Conservation (phyloP, 2,113 vertebrate genomes). For the Clarias batrachus region DNA sequence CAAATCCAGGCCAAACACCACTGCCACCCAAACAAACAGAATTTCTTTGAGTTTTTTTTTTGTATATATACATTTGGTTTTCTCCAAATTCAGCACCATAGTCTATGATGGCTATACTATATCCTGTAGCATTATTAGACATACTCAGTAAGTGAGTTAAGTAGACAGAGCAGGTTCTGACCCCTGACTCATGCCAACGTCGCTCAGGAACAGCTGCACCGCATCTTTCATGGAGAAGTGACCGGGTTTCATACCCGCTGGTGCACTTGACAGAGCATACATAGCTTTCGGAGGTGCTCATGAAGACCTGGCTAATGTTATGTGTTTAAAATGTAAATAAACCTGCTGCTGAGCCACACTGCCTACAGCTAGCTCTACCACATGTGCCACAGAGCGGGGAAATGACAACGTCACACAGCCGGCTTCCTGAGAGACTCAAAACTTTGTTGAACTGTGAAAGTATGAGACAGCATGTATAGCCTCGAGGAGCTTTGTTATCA, state of each 20-base stretch:
- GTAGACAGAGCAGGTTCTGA: not conserved
- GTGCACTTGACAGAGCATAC: slow-evolving; percentile 23
- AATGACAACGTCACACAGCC: slow-evolving; percentile 11
- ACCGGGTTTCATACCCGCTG: slow-evolving; percentile 31
- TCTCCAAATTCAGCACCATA: not conserved
- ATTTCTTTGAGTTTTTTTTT: not conserved
- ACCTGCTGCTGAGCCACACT: slow-evolving; percentile 14
- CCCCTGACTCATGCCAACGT: not conserved
- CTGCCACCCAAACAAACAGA: too few species aligned
- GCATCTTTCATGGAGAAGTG: not conserved
- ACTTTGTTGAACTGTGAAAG: slow-evolving; percentile 40
- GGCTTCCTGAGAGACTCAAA: slow-evolving; percentile 1
- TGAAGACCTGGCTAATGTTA: slow-evolving; percentile 30
- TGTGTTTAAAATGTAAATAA: slow-evolving; percentile 52
- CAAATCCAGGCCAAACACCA: too few species aligned
- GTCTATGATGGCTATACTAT: not conserved
- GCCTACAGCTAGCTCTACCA: slow-evolving; percentile 18
- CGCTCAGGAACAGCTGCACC: not conserved
- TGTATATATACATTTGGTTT: not conserved
- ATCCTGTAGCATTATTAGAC: not conserved
- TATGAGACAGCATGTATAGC: slow-evolving; percentile 11
- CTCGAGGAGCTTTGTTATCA: not conserved
- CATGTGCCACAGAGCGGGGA: not conserved
- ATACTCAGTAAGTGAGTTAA: not conserved
- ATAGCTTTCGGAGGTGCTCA: slow-evolving; percentile 25